Base-by-base conservation (phyloP, 2,113 vertebrate species). In the Piprites chloris region DNA sequence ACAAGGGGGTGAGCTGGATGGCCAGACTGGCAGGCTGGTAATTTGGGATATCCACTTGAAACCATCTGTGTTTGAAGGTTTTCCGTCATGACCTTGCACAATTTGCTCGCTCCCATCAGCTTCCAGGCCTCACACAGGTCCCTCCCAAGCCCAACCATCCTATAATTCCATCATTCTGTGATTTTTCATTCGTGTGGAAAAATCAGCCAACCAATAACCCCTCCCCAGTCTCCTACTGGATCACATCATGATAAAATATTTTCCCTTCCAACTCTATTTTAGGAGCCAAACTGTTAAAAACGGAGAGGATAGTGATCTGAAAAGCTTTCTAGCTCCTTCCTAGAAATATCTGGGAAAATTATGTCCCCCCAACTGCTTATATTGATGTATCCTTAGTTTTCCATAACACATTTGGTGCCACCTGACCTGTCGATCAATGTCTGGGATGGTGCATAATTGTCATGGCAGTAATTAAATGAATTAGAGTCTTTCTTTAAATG, bases 51-150 rank as follows among this genome's bases (percentile, higher is more conserved):
- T 22, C 42, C 44, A 5, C 17, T 50, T 47, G 24, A 66, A n/a
- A 33, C 6, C 1, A 1, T 1, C 52, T 7, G 46, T 3, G 3
- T 27, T 6, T 7, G 28, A 12, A 7, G 9, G 2, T 3, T 39
- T 23, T 24, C 30, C 1, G 0, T 4, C 23, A 37, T 39, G 50
- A 42, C 46, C 11, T 46, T 12, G 21, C 44, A 12, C 9, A 2
- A 17, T 9, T 14, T 12, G 22, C 21, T 83, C 85, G 14, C 27
- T 30, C 23, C 27, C 8, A 8, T 21, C 46, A 10, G 39, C 6
- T 82, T 27, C 41, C 12, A 3, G 24, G 17, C 37, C 42, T 47
- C 73, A 23, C 11, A 26, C 20, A 39, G 52, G 16, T 35, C 32
- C 53, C 7, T 33, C 8, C 55, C 55, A 46, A 6, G 4, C 33